Evolutionary conservation across 2,888 invertebrate genomes (phyloP), one percentile per base, ranked within the genome.

Genomic region (Galeruca laticollis): DNA sequence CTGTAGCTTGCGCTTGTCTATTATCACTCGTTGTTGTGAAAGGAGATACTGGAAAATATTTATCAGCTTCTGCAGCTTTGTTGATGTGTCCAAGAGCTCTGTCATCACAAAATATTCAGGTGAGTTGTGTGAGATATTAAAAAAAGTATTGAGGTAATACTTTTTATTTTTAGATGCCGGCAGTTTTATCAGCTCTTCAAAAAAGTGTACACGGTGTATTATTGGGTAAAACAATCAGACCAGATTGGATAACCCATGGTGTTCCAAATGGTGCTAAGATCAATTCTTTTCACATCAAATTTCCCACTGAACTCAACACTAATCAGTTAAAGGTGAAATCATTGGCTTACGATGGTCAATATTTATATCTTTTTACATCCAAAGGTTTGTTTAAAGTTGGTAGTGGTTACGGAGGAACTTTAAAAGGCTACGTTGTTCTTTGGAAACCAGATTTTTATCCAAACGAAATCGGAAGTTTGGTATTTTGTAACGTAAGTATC

Each of bases 381-480:
- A 92, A 92, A 78, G 95, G 96, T 1, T 87, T 99, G 56, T 88
- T 95, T 73, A 99, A 99, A 87, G 91, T 99, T 73, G 99, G 99
- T 18, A 95, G 97, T 61, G 99, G 99, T 8, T 96, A 96, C 83
- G 94, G 95, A 60, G 96, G 95, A 74, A 97, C 98, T 8, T 90
- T 96, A 76, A 93, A 93, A 85, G 98, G 97, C n/a, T 94, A 95
- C 81, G 89, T 97, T 21, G 95, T 97, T 83, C 87, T 92, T 74
- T 91, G 93, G 82, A 95, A 95, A 84, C 90, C 92, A 31, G 93
- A 96, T 83, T 95, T 97, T 83, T 89, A 90, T 82, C 91, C 92
- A 8, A 91, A 92, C 74, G 95, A 95, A 81, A 89, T 90, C 59
- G 95, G 95, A 60, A 96, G 94, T 93, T 87, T 97, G 73, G 95